A percentile compares a stretch with the other conserved stretches of the same genome.
phyloP scores from a whole-genome alignment of 2,113 vertebrate species.

The Regulus satrapa region DNA sequence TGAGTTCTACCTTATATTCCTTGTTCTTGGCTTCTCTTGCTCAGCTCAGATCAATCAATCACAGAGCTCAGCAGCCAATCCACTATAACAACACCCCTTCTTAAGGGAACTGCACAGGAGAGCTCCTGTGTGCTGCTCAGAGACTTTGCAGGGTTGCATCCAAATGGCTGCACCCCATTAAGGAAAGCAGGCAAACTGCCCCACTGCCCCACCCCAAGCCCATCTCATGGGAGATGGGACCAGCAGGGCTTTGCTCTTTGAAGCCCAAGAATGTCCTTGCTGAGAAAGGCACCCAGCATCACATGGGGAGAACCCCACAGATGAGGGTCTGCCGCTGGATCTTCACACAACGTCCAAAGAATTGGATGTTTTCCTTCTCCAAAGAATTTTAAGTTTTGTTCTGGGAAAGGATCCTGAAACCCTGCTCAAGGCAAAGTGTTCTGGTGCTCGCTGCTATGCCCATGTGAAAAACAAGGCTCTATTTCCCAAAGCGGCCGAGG shows the following conservation, averaged over 20 bases:
- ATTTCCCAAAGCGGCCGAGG: not conserved
- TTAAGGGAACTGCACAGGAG: too few species aligned
- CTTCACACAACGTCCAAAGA: not conserved
- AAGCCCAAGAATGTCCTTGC: not conserved
- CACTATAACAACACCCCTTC: not conserved
- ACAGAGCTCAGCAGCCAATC: not conserved
- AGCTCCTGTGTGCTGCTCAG: rapidly evolving
- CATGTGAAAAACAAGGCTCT: rapidly evolving
- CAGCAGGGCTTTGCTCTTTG: not conserved
- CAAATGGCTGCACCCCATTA: rapidly evolving
- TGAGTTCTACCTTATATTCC: not conserved
- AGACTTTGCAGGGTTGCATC: not conserved
- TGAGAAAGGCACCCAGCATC: rapidly evolving
- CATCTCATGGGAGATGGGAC: not conserved
- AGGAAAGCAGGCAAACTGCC: not conserved
- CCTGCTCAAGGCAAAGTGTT: not conserved
- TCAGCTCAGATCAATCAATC: rapidly evolving
- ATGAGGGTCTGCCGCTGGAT: rapidly evolving
- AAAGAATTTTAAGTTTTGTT: not conserved
- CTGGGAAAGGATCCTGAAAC: not conserved
- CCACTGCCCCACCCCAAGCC: not conserved
- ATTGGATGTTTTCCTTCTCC: not conserved
- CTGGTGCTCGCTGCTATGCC: not conserved
- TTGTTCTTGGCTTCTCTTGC: not conserved
- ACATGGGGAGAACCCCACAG: rapidly evolving